Base-by-base conservation (phyloP, 2,888 invertebrate species). In the Xanthostigma xanthostigma region DNA sequence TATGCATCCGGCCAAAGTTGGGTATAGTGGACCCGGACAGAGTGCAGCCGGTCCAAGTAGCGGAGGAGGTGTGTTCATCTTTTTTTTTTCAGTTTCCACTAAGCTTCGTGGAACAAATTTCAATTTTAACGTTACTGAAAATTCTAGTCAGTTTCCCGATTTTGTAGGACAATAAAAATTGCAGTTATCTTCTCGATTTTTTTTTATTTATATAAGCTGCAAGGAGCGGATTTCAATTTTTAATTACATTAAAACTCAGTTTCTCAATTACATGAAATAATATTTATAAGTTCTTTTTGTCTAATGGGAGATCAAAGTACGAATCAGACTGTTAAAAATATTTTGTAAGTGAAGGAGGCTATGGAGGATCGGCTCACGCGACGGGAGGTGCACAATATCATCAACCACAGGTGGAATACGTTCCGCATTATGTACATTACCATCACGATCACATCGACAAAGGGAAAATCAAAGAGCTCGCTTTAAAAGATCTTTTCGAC, bases 401-500 rank as follows among this genome's bases (percentile, higher is more conserved):
- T 39, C 58, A 51, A 47, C 55, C 60, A 11, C 27, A 27, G 3
- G 27, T 27, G 27, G 27, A 27, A 27, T 27, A 27, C n/a, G 47
- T 37, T n/a, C 45, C 49, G 9, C 55, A 55, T 37, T 49, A 60
- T 47, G 57, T 62, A 1, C 62, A 66, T 35, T 65, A 64, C 51
- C 60, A 64, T 50, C 62, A 67, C 51, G 57, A 61, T 33, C 55
- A 57, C 5, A 57, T 58, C 27, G 52, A 58, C 33, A 58, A 60
- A 40, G 48, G 66, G 54, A 43, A 75, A 71, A 27, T 27, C 27
- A 62, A 78, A 51, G 78, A 80, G 9, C 70, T 87, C 17, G 77
- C 79, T 1, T 62, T 87, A 27, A 75, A 75, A 9, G 83, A 88
- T 56, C 73, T 89, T 38, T 84, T 86, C 56, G 87, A 89, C 51